Conservation (phyloP, 2,797 vertebrate genomes). For the Heliangelus exortis region DNA sequence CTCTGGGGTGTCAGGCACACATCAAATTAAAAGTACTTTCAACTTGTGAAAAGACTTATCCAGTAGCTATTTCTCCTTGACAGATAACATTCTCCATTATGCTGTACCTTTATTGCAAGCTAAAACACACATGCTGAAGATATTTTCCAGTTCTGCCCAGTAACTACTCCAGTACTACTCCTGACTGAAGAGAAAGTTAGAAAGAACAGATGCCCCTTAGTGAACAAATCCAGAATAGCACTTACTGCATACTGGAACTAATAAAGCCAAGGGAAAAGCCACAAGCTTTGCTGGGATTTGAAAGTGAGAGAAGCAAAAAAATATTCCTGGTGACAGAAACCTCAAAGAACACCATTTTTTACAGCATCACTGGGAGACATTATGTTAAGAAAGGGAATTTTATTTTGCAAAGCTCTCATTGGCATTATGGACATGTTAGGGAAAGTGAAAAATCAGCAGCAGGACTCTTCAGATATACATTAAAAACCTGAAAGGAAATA, state of each 20-base stretch:
- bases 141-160: neutral
- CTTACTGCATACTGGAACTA: neutral
- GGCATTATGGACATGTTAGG: neutral
- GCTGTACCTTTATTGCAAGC: neutral
- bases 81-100: neutral
- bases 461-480: neutral
- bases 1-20: neutral
- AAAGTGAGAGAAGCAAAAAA: neutral
- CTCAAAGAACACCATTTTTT: neutral
- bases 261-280: neutral
- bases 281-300: neutral
- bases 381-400: neutral
- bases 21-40: neutral
- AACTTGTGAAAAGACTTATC: neutral
- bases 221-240: conserved; percentile 59
- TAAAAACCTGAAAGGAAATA: neutral
- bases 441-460: neutral
- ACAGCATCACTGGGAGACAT: neutral
- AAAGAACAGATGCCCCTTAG: conserved; percentile 55
- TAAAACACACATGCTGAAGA: neutral
- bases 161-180: neutral
- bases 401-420: neutral
- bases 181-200: neutral
- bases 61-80: neutral
- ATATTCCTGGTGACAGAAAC: neutral